These are phyloP conservation scores for Scaptomyza tumidula DNA, from an alignment of 2,888 invertebrate species.

Conservation along the genomic window DNA sequence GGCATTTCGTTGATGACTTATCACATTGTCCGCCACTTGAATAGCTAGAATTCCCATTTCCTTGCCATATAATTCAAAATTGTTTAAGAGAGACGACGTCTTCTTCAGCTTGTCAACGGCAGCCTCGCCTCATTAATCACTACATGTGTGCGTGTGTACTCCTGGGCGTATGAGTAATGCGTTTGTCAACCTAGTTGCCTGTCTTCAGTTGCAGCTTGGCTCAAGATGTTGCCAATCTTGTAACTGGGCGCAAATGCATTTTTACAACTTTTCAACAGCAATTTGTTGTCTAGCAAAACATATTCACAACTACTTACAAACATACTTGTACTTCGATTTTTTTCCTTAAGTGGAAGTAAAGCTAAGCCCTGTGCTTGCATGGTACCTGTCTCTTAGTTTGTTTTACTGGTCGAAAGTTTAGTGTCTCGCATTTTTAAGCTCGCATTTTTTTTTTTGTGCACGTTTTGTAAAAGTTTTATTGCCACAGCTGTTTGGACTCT, in stretches of 20 bases:
- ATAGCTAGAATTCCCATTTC: slow-evolving; percentile 43
- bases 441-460: slow-evolving; percentile 58
- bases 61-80: slow-evolving; percentile 77
- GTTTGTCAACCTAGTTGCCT: slow-evolving; percentile 35
- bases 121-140: slow-evolving; percentile 67
- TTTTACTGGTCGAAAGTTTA: slow-evolving; percentile 70
- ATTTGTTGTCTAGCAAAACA: slow-evolving; percentile 68
- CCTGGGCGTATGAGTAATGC: slow-evolving; percentile 72
- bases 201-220: slow-evolving; percentile 9
- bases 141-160: slow-evolving; percentile 8
- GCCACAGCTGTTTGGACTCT: slow-evolving; percentile 53
- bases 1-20: slow-evolving; percentile 72
- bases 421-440: slow-evolving; percentile 57
- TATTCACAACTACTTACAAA: slow-evolving; percentile 21
- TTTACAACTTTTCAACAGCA: slow-evolving; percentile 66
- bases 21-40: slow-evolving; percentile 63
- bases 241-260: slow-evolving; percentile 63
- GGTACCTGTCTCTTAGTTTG: slow-evolving; percentile 30
- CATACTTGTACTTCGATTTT: background rate
- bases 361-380: slow-evolving; percentile 9
- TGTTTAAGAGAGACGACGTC: slow-evolving; percentile 39
- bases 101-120: slow-evolving; percentile 66
- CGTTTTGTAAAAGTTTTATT: slow-evolving; percentile 79
- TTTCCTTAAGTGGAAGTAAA: background rate
- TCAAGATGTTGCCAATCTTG: slow-evolving; percentile 37